These are phyloP conservation scores for Ispidina lecontei DNA, from an alignment of 2,797 vertebrate genomes.

Conservation along the genomic window DNA sequence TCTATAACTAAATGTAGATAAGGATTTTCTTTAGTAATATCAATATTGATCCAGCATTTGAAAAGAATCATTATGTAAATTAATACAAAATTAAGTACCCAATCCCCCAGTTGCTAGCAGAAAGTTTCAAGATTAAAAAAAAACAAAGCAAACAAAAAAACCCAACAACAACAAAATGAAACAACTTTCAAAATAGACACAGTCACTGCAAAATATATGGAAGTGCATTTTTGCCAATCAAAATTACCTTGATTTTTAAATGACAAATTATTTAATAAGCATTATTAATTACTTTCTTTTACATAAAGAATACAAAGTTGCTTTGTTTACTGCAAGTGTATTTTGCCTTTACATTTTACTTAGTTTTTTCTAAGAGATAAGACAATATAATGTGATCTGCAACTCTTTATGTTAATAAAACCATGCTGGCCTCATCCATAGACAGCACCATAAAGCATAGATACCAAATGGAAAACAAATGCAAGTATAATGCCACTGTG, in stretches of 20 bases:
- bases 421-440: conserved; percentile 38
- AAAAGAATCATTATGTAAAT: not conserved
- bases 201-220: not conserved
- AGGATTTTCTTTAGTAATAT: not conserved
- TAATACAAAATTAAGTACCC: not conserved
- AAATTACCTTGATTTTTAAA: not conserved
- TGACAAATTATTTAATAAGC: not conserved
- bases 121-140: not conserved
- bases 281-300: not conserved
- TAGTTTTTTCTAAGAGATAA: conserved; percentile 19
- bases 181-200: not conserved
- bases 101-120: not conserved
- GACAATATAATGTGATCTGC: conserved; percentile 50
- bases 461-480: conserved; percentile 69
- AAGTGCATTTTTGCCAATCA: not conserved
- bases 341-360: conserved; percentile 15
- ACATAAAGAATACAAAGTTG: not conserved
- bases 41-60: not conserved
- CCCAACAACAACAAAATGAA: not conserved
- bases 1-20: not conserved
- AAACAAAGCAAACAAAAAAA: not conserved
- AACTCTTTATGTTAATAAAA: conserved; percentile 72
- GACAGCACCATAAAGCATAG: conserved; percentile 61
- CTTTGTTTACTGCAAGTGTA: not conserved
- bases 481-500: conserved; percentile 36